These are phyloP conservation scores for Peribatodes rhomboidaria DNA, from an alignment of 2,888 invertebrate species.

Conservation along the genomic window DNA sequence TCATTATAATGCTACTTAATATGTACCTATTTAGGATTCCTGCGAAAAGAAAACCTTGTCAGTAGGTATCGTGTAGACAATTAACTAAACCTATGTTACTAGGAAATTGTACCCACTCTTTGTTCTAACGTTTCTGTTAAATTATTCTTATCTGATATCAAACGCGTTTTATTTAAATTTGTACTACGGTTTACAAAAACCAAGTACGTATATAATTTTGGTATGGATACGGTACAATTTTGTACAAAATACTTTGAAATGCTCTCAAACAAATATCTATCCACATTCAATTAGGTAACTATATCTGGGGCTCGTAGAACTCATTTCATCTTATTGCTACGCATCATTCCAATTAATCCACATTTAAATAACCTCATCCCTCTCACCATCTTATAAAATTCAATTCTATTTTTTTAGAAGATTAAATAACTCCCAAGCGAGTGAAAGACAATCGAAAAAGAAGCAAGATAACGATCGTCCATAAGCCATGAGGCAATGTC, in stretches of 20 bases:
- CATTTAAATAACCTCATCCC: not conserved
- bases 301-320: too few relatives aligned
- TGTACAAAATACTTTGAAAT: not conserved
- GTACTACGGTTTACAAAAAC: too few relatives aligned
- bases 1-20: constrained; percentile 22
- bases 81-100: not conserved
- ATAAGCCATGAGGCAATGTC: constrained; percentile 30
- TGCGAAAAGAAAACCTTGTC: constrained; percentile 1
- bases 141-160: too few relatives aligned
- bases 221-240: too few relatives aligned
- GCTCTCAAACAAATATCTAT: not conserved
- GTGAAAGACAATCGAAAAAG: constrained; percentile 23
- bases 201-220: too few relatives aligned
- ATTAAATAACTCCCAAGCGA: constrained; percentile 19
- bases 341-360: not conserved
- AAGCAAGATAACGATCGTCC: constrained; percentile 24
- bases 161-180: too few relatives aligned
- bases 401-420: constrained; percentile 11
- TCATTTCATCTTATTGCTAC: too few relatives aligned
- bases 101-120: not conserved
- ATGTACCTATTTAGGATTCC: not conserved
- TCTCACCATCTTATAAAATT: not conserved
- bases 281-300: not conserved
- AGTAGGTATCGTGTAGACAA: not conserved
- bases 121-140: not conserved